Base-by-base conservation (phyloP, 2,113 vertebrate genomes). In the Perccottus glenii region DNA sequence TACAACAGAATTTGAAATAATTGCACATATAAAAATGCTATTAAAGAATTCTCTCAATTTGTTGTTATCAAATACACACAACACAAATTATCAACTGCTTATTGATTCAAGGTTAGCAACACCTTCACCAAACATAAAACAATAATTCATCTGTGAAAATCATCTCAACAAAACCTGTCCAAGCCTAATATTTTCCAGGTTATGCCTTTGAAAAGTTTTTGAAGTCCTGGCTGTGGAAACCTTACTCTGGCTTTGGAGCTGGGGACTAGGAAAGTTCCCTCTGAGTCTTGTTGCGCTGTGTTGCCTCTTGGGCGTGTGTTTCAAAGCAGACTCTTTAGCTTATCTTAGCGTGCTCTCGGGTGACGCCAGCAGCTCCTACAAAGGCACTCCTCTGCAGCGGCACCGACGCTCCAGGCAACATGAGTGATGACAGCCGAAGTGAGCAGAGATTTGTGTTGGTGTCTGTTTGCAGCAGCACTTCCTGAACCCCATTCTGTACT, bases 401-500 rank as follows among this genome's bases (percentile, higher is more conserved):
- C 67, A 64, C 78, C 48, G 64, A 65, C 73, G 82, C 88, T 84
- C 69, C 74, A 73, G 81, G 88, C 64, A 4, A 75, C 78, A 62
- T 60, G 64, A 77, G 52, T 40, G 86, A 78, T 61, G 62, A 76
- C 62, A 79, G 73, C 58, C 75, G 62, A 80, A 60, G 78, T 74
- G 70, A 40, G 60, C 45, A 68, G 78, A 67, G 76, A 84, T 78
- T 87, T 73, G 61, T 64, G 46, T 74, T 75, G 63, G 67, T 67
- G 16, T n/a, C 81, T 60, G 16, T n/a, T 78, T 60, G 45, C 78
- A 76, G 73, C 77, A 64, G 47, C 58, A 55, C 66, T 71, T 67
- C 68, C 80, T 75, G 42, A 60, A 15, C 60, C 42, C 40, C 16
- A 8, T 27, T 70, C 32, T 73, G 66, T 43, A 70, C 53, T 75